These are phyloP conservation scores for Oscheius sp. DNA, from an alignment of 2,888 invertebrate genomes.

Conservation along the genomic window DNA sequence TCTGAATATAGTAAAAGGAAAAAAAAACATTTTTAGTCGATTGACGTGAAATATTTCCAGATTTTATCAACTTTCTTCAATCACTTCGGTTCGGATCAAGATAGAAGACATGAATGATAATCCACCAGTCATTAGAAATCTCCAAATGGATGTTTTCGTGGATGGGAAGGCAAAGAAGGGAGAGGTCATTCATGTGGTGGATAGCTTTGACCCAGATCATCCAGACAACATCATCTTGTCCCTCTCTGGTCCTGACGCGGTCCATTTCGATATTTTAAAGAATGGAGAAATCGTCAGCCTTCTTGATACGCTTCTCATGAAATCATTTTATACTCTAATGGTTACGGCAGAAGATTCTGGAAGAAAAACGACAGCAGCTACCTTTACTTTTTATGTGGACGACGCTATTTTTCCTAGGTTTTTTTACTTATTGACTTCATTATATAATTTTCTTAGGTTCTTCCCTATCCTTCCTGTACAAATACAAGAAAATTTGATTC, in stretches of 20 bases:
- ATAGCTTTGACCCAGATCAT: slow-evolving; percentile 40
- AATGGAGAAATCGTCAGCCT: slow-evolving; percentile 76
- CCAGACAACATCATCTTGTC: background rate
- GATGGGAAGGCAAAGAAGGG: slow-evolving; percentile 14
- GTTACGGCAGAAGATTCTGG: slow-evolving; percentile 35
- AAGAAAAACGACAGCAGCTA: slow-evolving; percentile 37
- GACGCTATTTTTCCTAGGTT: slow-evolving; percentile 36
- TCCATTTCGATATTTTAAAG: slow-evolving; percentile 31
- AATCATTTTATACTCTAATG: slow-evolving; percentile 27
- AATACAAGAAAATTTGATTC: background rate
- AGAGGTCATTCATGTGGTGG: slow-evolving; percentile 38
- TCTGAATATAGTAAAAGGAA: too few species aligned
- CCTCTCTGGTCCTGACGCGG: slow-evolving; percentile 25
- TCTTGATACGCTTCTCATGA: slow-evolving; percentile 19
- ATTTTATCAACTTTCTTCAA: slow-evolving; percentile 82
- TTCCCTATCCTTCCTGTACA: background rate
- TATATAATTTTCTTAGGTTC: background rate
- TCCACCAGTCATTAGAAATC: slow-evolving; percentile 77
- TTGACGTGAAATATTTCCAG: slow-evolving; percentile 66
- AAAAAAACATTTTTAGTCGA: background rate
- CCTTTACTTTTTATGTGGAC: slow-evolving; percentile 42
- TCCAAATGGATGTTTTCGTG: slow-evolving; percentile 48
- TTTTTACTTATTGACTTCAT: background rate
- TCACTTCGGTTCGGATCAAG: slow-evolving; percentile 89
- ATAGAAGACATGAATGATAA: slow-evolving; percentile 93